Conservation (phyloP, 37 sponge, comb jelly and placozoan species). For the Amphimedon queenslandica region DNA sequence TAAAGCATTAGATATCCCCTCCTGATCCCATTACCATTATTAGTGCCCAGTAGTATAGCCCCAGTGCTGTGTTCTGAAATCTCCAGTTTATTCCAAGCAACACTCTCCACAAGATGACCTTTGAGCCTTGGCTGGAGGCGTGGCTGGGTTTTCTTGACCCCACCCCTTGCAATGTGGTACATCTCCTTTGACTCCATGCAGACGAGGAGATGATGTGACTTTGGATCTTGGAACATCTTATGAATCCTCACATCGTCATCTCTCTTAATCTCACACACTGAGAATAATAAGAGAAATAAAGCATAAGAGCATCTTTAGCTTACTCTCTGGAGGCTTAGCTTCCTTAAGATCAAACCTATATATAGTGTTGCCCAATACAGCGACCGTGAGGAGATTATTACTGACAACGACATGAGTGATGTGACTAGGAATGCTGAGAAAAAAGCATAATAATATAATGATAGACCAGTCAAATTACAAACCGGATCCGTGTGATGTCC, state of each 20-base stretch:
- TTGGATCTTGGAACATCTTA: slow-evolving; percentile 90
- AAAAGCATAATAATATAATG: too few relatives aligned
- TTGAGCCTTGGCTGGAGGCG: slow-evolving; percentile 29
- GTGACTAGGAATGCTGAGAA: slow-evolving; percentile 3
- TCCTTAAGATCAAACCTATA: slow-evolving; percentile 16
- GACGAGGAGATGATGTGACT: slow-evolving; percentile 75
- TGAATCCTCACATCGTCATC: slow-evolving; percentile 74
- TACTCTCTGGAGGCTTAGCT: slow-evolving; percentile 23
- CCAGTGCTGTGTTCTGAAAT: slow-evolving; percentile 73
- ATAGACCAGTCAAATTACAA: too few relatives aligned
- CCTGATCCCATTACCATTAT: slow-evolving; percentile 25
- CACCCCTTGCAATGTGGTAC: slow-evolving; percentile 54
- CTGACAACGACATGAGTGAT: slow-evolving; percentile 38
- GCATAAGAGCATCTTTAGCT: neutral
- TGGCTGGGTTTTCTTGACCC: slow-evolving; percentile 28
- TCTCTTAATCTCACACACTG: slow-evolving; percentile 33
- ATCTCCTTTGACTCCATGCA: slow-evolving; percentile 70
- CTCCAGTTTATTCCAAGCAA: slow-evolving; percentile 81
- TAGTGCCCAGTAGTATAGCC: slow-evolving; percentile 85
- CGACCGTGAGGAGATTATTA: slow-evolving; percentile 18
- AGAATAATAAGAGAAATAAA: neutral
- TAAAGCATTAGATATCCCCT: neutral
- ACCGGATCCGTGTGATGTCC: slow-evolving; percentile 4
- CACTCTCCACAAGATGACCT: slow-evolving; percentile 70
- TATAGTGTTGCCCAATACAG: slow-evolving; percentile 41